Percentiles rank a stretch among this genome's conserved stretches.
These are phyloP conservation scores for Cistogaster globosa DNA, from an alignment of 2,888 invertebrate species.

Conservation along the genomic window DNA sequence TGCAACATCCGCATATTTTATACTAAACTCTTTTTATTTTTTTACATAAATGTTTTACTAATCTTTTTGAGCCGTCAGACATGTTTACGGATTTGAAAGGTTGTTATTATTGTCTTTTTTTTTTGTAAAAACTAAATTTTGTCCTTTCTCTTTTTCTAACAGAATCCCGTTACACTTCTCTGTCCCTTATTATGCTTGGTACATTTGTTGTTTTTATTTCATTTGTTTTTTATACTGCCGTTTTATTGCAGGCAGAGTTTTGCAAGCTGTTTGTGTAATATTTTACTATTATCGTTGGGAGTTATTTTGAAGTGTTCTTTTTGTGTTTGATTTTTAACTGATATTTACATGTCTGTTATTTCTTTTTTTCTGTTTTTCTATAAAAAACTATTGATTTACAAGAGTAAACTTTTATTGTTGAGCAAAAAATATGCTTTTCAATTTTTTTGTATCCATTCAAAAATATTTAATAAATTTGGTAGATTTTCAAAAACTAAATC, in stretches of 20 bases:
- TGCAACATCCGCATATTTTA: not conserved
- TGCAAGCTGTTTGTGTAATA: not conserved
- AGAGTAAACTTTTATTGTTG: too few relatives aligned
- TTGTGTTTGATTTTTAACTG: too few relatives aligned
- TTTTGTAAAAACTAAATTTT: not conserved
- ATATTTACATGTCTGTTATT: too few relatives aligned
- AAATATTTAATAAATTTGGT: too few relatives aligned
- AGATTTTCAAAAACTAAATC: too few relatives aligned
- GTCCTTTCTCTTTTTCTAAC: not conserved
- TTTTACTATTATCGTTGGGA: too few relatives aligned
- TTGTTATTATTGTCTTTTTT: conserved; percentile 16
- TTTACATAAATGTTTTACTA: conserved; percentile 59
- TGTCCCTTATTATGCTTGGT: not conserved
- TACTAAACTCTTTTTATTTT: conserved; percentile 17
- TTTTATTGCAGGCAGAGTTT: not conserved
- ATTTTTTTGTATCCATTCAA: too few relatives aligned
- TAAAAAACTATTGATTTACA: too few relatives aligned
- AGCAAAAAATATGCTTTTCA: too few relatives aligned
- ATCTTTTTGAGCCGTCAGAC: conserved; percentile 63
- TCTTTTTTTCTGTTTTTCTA: too few relatives aligned
- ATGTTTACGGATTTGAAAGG: conserved; percentile 55
- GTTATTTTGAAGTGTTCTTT: conserved; percentile 4
- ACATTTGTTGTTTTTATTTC: not conserved
- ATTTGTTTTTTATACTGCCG: not conserved
- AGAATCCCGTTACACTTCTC: not conserved